These are phyloP conservation scores for Planiliza haematocheilus DNA, from an alignment of 2,113 vertebrate genomes.

Conservation along the genomic window DNA sequence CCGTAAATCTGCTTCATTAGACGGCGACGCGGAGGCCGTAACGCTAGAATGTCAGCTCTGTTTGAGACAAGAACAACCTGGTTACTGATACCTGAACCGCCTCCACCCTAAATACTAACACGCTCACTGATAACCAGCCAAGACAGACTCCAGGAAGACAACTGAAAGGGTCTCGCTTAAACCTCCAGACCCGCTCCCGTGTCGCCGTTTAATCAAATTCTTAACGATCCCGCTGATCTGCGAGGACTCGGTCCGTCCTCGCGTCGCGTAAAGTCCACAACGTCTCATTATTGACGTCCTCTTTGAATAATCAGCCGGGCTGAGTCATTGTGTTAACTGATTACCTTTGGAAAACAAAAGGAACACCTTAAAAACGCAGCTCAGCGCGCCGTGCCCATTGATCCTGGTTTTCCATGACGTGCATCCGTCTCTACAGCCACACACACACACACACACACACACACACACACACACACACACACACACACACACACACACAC, in stretches of 20 bases:
- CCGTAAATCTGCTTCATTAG: slow-evolving; percentile 70
- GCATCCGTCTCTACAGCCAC: slow-evolving; percentile 59
- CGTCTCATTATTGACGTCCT: slow-evolving; percentile 47
- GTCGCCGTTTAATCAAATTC: slow-evolving; percentile 19
- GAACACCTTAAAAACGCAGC: slow-evolving; percentile 74
- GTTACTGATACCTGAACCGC: slow-evolving; percentile 52
- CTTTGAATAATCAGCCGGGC: slow-evolving; percentile 64
- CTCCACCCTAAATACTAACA: slow-evolving; percentile 60
- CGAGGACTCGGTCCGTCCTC: neutral
- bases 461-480: slow-evolving; percentile 11
- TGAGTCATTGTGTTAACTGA: slow-evolving; percentile 77
- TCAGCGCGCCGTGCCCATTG: slow-evolving; percentile 70
- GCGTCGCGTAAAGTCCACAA: too few relatives aligned
- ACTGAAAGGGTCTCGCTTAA: neutral
- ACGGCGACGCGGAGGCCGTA: slow-evolving; percentile 45
- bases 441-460: slow-evolving; percentile 8
- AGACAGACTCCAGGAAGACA: neutral
- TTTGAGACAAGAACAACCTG: slow-evolving; percentile 53
- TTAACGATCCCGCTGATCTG: slow-evolving; percentile 19
- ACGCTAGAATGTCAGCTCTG: slow-evolving; percentile 66
- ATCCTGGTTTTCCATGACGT: slow-evolving; percentile 83
- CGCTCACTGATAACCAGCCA: slow-evolving; percentile 34
- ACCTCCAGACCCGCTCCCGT: too few relatives aligned
- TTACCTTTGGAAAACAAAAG: slow-evolving; percentile 79
- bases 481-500: too few relatives aligned